A percentile compares a stretch with the other conserved stretches of the same genome.
These are phyloP conservation scores for Lineus longissimus DNA, from an alignment of 1,140 invertebrate genomes.

Conservation along the genomic window DNA sequence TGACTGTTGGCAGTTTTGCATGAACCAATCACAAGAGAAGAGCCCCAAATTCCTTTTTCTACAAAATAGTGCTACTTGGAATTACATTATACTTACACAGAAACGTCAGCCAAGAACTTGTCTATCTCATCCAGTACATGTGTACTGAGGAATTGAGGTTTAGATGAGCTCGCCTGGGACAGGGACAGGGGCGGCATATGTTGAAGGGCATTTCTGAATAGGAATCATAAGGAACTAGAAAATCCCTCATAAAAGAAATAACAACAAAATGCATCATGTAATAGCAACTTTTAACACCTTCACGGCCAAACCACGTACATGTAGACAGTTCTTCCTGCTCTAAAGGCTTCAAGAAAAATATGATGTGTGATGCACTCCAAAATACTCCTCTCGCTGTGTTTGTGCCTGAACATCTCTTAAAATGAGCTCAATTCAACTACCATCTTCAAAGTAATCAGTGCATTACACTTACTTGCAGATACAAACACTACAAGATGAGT, in stretches of 20 bases:
- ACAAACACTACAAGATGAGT: no score
- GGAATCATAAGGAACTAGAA: not conserved
- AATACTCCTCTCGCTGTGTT: no score
- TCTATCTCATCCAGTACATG: constrained; percentile 48
- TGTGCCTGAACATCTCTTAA: no score
- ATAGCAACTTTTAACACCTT: not conserved
- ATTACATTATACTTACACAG: constrained; percentile 35
- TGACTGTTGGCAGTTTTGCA: no score
- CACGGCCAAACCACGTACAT: not conserved
- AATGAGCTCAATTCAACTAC: no score
- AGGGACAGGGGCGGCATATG: constrained; percentile 47
- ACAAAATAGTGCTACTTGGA: no score
- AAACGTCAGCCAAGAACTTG: constrained; percentile 38
- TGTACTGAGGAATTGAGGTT: constrained; percentile 44
- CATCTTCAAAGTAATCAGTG: no score
- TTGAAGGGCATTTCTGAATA: constrained; percentile 42
- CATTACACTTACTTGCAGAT: no score
- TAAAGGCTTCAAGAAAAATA: not conserved
- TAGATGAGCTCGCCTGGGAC: constrained; percentile 36
- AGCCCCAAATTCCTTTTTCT: no score
- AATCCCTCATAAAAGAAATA: not conserved
- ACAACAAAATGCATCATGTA: not conserved
- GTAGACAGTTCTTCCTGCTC: not conserved
- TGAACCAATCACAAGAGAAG: no score
- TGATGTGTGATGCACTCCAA: no score